A percentile compares a stretch with the other conserved stretches of the same genome.
These are phyloP conservation scores for Girardinichthys multiradiatus DNA, from an alignment of 2,113 vertebrate genomes.

Conservation along the genomic window DNA sequence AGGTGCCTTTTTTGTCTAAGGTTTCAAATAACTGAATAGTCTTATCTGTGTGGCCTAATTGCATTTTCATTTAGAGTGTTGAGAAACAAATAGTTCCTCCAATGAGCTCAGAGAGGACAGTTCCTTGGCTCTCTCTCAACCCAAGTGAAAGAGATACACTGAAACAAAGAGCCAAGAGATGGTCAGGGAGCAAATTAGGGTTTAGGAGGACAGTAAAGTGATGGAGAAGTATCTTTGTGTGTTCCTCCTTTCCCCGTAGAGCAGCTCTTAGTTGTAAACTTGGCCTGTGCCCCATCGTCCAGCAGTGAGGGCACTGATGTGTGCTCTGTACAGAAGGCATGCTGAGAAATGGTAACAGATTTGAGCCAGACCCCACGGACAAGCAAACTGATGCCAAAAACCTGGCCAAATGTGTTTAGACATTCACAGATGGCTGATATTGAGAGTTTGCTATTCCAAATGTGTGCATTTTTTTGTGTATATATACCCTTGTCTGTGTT, in stretches of 20 bases:
- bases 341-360: slow-evolving; percentile 68
- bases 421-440: slow-evolving; percentile 64
- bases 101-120: neutral
- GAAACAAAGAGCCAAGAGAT: slow-evolving; percentile 7
- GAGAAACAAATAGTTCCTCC: neutral
- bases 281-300: slow-evolving; percentile 56
- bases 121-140: neutral
- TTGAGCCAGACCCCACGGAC: slow-evolving; percentile 51
- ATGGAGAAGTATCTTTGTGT: slow-evolving; percentile 16
- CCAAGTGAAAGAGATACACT: neutral
- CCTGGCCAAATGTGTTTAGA: slow-evolving; percentile 59
- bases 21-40: neutral
- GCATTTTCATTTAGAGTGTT: neutral
- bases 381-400: slow-evolving; percentile 40
- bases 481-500: neutral
- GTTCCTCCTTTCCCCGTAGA: slow-evolving; percentile 30
- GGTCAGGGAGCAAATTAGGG: slow-evolving; percentile 15
- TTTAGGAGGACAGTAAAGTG: slow-evolving; percentile 10
- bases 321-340: slow-evolving; percentile 61
- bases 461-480: slow-evolving; percentile 7
- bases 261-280: slow-evolving; percentile 43
- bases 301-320: slow-evolving; percentile 66
- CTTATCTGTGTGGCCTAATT: slow-evolving; percentile 12
- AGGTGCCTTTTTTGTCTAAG: neutral
- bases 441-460: slow-evolving; percentile 30